Base-by-base conservation (phyloP, 2,888 invertebrate genomes). In the Charanyca ferruginea region DNA sequence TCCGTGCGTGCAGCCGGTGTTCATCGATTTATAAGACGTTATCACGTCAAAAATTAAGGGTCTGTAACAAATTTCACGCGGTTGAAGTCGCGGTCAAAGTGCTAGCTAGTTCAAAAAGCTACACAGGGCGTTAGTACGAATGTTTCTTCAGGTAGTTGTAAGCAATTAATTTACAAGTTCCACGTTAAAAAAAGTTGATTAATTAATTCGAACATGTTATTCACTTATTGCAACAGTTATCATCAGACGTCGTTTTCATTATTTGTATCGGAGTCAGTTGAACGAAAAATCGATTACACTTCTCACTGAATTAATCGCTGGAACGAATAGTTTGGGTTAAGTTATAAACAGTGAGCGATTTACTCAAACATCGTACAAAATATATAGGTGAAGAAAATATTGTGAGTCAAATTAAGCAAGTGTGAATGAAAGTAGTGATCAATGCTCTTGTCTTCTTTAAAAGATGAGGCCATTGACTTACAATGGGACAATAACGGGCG, bases 251-350 rank as follows among this genome's bases (percentile, higher is more conserved):
- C 80, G 48, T 59, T 66, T 74, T 54, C 66, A 66, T 79, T 77
- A 65, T 67, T 65, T 55, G 68, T 77, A 70, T 63, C 53, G 65
- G 28, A 77, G 32, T 52, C 79, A 75, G 65, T 81, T 75, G 64
- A 51, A 67, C 65, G 74, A 71, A 62, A 79, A 83, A 83, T 80
- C 83, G 74, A 83, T 81, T 83, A 77, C 74, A 65, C 59, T 66
- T 80, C 81, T 71, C 74, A 69, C 67, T 62, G 77, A 82, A 82
- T 83, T 83, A 83, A 83, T 77, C 77, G 74, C 32, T 64, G 61
- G 53, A 63, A 77, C 52, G 38, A 73, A 68, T 65, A 32, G 41
- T 42, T 47, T 16, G 35, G 32, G 9, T 0, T 4, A 28, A 38
- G 66, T 54, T 8, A 23, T 11, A 16, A 72, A 49, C 1, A 11